phyloP scores from a whole-genome alignment of 2,888 invertebrate species.

The Eueremaeus valkanovi region DNA sequence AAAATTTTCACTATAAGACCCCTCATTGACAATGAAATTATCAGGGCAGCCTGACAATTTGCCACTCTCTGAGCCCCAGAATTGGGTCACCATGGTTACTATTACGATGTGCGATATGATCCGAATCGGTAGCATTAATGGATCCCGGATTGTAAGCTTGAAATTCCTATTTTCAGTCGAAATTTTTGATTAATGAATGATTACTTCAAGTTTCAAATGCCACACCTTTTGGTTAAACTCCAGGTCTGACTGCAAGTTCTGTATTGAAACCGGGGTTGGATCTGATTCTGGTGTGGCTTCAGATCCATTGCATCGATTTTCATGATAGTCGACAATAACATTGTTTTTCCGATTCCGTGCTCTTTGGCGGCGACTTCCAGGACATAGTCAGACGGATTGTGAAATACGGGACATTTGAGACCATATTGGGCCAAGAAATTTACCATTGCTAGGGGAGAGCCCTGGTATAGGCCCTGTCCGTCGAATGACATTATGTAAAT shows the following conservation, averaged over 20 bases:
- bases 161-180: neutral
- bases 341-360: neutral
- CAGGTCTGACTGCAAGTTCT: neutral
- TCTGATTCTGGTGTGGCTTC: neutral
- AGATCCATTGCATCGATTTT: constrained; percentile 14
- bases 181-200: no score
- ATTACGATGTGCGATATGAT: neutral
- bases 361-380: constrained; percentile 22
- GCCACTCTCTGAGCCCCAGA: neutral
- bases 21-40: neutral
- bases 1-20: neutral
- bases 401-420: constrained; percentile 86
- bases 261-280: neutral
- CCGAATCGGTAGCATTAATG: neutral
- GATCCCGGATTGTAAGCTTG: neutral
- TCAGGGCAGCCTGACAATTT: neutral
- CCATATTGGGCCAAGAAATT: constrained; percentile 74
- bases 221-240: neutral
- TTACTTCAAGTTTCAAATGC: no score
- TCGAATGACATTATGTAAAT: constrained; percentile 62
- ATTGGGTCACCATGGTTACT: neutral
- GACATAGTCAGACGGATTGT: constrained; percentile 90
- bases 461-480: constrained; percentile 88
- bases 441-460: constrained; percentile 77
- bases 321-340: constrained; percentile 8